Conservation (phyloP, 1,140 invertebrate species). For the Manduca sexta region DNA sequence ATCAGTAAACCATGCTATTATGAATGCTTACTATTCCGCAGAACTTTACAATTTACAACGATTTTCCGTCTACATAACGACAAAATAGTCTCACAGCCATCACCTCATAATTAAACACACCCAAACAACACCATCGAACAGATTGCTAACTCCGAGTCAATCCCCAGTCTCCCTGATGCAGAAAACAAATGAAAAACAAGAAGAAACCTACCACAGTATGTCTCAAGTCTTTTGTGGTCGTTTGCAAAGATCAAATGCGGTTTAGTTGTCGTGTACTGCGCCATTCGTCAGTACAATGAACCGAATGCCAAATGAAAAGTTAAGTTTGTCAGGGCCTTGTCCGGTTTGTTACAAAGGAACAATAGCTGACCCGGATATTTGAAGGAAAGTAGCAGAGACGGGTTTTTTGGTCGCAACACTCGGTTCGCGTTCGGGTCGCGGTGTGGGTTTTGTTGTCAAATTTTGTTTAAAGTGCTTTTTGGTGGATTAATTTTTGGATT, state of each 20-base stretch:
- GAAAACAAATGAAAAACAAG: conserved; percentile 18
- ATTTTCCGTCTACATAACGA: too few species aligned
- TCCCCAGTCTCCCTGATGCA: conserved; percentile 4
- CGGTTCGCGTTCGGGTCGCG: conserved; percentile 10
- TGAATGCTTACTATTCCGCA: too few species aligned
- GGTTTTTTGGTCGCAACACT: conserved; percentile 21
- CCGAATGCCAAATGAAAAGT: conserved; percentile 24
- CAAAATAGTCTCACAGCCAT: too few species aligned
- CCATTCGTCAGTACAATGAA: conserved; percentile 17
- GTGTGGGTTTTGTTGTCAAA: too few species aligned
- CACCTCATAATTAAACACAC: neutral
- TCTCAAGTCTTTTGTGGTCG: conserved; percentile 45
- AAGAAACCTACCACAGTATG: conserved; percentile 29
- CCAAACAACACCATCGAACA: neutral
- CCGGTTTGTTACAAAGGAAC: conserved; percentile 54
- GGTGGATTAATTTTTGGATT: too few species aligned
- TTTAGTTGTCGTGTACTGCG: conserved; percentile 10
- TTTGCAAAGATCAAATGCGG: conserved; percentile 26
- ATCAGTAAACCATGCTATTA: too few species aligned
- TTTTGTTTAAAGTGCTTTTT: too few species aligned
- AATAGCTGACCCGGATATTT: conserved; percentile 56
- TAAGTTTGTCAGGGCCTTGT: conserved; percentile 40
- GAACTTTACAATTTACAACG: too few species aligned
- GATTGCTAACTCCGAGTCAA: neutral
- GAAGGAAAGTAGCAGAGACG: conserved; percentile 33